A percentile compares a stretch with the other conserved stretches of the same genome.
phyloP scores from a whole-genome alignment of 2,888 invertebrate species.

The Acholoe squamosa region DNA sequence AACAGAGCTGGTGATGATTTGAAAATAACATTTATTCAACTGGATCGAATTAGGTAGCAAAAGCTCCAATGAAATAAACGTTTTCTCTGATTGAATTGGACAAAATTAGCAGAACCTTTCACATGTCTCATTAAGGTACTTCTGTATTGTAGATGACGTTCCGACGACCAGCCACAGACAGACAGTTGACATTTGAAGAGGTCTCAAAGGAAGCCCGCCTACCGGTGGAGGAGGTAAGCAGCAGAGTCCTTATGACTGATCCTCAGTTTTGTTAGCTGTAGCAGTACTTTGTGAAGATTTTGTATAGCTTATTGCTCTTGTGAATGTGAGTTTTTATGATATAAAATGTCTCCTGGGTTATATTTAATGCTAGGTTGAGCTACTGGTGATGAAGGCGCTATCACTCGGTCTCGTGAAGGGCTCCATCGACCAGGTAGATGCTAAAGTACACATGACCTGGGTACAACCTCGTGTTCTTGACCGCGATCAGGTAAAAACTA shows the following conservation, averaged over 20 bases:
- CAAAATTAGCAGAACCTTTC: no score
- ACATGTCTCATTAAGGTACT: not conserved
- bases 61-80: no score
- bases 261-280: not conserved
- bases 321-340: no score
- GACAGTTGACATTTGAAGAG: conserved; percentile 93
- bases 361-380: conserved; percentile 89
- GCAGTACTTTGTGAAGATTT: not conserved
- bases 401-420: conserved; percentile 96
- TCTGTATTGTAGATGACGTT: conserved; percentile 92
- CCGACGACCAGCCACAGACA: conserved; percentile 93
- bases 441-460: conserved; percentile 91
- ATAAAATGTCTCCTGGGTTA: not conserved
- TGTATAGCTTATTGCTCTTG: not conserved
- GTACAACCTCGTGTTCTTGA: conserved; percentile 92
- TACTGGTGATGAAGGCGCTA: conserved; percentile 98
- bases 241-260: no score
- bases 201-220: conserved; percentile 93
- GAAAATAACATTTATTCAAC: no score
- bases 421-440: conserved; percentile 94
- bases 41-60: no score
- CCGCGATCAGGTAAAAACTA: conserved; percentile 85
- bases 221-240: conserved; percentile 85
- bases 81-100: no score
- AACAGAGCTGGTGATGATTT: no score